Evolutionary conservation across 2,888 invertebrate genomes (phyloP), one percentile per base, ranked within the genome.

Genomic region (Girardia tigrina): DNA sequence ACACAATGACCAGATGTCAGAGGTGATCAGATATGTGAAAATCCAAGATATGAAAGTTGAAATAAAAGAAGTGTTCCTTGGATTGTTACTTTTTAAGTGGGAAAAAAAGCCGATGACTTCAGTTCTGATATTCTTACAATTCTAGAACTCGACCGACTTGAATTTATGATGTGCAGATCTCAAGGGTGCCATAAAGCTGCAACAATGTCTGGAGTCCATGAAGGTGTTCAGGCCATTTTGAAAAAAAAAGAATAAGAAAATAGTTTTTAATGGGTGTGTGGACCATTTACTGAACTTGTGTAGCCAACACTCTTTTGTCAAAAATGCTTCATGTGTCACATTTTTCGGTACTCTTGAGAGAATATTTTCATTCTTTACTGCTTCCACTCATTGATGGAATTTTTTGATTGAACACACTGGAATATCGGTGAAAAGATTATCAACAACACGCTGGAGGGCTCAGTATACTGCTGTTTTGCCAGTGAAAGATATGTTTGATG

Each of bases 1-100:
- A 56, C 4, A 56, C 8, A n/a, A n/a, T 56, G n/a, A n/a, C 4
- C 4, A n/a, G 2, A 56, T 4, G 4, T 56, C 8, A 20, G 56
- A 56, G 56, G 56, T 56, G 4, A 56, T 4, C 56, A 56, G 56
- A 56, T 56, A 56, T 56, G 56, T 56, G 56, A 56, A 56, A 56
- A 56, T 56, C 56, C n/a, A 56, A n/a, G 23, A 56, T 56, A 23
- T n/a, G 56, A 56, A 56, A 56, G 56, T 56, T 16, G 56, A 56
- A 56, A 23, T 56, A 23, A 56, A 16, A 56, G 4, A 56, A 56
- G 56, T 56, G n/a, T 56, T 56, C n/a, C 56, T 56, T 8, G n/a
- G 56, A 56, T 56, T 56, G n/a, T 16, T 56, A 6, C n/a, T 23
- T 56, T 56, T 56, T 12, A 36, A 16, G 8, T 8, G 16, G 36